phyloP scores from a whole-genome alignment of 2,797 vertebrate genomes.

The Bradypodion pumilum region DNA sequence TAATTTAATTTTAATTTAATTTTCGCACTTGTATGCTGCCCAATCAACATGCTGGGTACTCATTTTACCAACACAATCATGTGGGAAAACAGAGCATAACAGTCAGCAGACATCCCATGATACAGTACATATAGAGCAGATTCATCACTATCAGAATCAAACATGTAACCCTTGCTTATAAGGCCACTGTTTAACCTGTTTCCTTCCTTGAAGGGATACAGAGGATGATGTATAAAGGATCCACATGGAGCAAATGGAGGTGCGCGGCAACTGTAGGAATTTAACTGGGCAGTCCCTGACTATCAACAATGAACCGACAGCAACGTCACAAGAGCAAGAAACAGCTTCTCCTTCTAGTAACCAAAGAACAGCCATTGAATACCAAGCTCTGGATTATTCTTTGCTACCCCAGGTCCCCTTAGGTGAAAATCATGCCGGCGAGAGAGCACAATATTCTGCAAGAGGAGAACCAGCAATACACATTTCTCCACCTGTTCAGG shows the following conservation, averaged over 20 bases:
- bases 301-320: background rate
- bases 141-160: background rate
- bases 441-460: conserved; percentile 15
- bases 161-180: background rate
- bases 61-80: too few species aligned
- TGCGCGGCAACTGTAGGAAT: background rate
- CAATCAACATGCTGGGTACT: too few species aligned
- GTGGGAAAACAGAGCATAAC: background rate
- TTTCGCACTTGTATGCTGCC: too few species aligned
- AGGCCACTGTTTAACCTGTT: background rate
- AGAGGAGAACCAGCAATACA: conserved; percentile 36
- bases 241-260: conserved; percentile 14
- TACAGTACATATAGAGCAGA: too few species aligned
- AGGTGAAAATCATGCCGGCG: background rate
- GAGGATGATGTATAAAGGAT: background rate
- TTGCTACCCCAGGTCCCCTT: conserved; percentile 8
- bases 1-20: too few species aligned
- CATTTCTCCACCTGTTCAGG: conserved; percentile 4
- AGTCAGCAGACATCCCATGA: too few species aligned
- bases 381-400: background rate
- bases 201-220: conserved; percentile 5
- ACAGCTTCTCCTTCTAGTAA: background rate
- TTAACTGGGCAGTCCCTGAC: background rate
- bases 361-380: background rate
- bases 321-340: background rate